These are phyloP conservation scores for Apodemus speciosus DNA, from an alignment of 2,113 vertebrate species.

Conservation along the genomic window DNA sequence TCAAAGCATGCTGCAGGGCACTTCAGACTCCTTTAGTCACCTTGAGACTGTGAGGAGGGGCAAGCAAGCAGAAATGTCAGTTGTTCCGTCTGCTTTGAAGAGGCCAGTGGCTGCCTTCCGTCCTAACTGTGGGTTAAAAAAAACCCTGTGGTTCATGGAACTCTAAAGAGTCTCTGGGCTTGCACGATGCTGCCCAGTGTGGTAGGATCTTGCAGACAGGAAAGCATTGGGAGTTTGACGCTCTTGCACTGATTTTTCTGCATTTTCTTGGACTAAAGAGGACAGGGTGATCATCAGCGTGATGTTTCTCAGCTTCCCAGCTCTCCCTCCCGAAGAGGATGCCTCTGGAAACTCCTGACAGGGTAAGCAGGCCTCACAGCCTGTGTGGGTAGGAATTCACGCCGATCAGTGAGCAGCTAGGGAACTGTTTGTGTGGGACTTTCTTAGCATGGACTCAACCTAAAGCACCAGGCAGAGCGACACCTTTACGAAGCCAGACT, in stretches of 20 bases:
- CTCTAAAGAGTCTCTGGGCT: background rate
- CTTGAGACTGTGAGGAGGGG: background rate
- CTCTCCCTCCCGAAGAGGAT: background rate
- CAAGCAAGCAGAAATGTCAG: background rate
- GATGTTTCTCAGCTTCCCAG: conserved; percentile 1
- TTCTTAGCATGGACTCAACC: conserved; percentile 37
- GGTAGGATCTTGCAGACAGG: background rate
- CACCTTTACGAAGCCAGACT: conserved; percentile 46
- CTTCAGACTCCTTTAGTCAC: background rate
- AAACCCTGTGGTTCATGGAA: fast-evolving
- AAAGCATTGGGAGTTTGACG: background rate
- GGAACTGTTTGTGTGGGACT: background rate
- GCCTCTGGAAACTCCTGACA: background rate
- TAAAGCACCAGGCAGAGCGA: background rate
- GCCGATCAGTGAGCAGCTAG: conserved; percentile 43
- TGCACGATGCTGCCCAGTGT: background rate
- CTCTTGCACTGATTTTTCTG: background rate
- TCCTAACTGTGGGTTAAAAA: background rate
- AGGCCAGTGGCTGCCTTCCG: background rate
- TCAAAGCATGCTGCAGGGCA: background rate
- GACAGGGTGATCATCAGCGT: background rate
- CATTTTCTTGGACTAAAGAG: background rate
- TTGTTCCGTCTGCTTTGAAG: background rate
- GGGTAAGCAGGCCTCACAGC: background rate
- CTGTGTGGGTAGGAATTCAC: background rate